These are phyloP conservation scores for Abramis brama DNA, from an alignment of 2,113 vertebrate genomes.

Conservation along the genomic window DNA sequence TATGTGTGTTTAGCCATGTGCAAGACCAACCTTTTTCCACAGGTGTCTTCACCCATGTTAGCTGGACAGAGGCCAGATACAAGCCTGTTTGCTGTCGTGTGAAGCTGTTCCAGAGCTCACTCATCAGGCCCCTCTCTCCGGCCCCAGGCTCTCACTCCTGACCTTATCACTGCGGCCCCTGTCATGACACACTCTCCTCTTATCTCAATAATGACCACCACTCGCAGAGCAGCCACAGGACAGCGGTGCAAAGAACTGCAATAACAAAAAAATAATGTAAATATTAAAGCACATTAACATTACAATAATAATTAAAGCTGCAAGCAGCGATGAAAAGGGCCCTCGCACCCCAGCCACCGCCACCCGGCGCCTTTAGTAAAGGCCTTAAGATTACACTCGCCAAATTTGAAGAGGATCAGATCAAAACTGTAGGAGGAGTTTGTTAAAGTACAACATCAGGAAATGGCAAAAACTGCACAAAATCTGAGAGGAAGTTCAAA, in stretches of 20 bases:
- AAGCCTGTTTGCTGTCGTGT: slow-evolving; percentile 1
- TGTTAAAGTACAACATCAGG: too few relatives aligned
- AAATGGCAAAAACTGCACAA: too few relatives aligned
- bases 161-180: slow-evolving; percentile 29
- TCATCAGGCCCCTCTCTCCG: slow-evolving; percentile 23
- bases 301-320: too few relatives aligned
- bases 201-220: neutral
- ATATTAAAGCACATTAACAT: too few relatives aligned
- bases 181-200: slow-evolving; percentile 4
- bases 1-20: neutral
- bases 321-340: too few relatives aligned
- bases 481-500: too few relatives aligned
- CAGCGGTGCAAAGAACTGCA: neutral
- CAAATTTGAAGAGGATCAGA: too few relatives aligned
- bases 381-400: too few relatives aligned
- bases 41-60: slow-evolving; percentile 20
- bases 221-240: neutral
- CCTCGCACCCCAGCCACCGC: too few relatives aligned
- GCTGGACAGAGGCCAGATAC: slow-evolving; percentile 18
- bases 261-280: neutral
- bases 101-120: slow-evolving; percentile 41
- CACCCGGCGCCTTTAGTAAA: too few relatives aligned
- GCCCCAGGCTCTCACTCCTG: slow-evolving; percentile 27
- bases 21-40: neutral
- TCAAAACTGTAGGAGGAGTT: too few relatives aligned